Evolutionary conservation across 2,113 vertebrate species (phyloP), one percentile per base, ranked within the genome.

Genomic region (Verasper variegatus): DNA sequence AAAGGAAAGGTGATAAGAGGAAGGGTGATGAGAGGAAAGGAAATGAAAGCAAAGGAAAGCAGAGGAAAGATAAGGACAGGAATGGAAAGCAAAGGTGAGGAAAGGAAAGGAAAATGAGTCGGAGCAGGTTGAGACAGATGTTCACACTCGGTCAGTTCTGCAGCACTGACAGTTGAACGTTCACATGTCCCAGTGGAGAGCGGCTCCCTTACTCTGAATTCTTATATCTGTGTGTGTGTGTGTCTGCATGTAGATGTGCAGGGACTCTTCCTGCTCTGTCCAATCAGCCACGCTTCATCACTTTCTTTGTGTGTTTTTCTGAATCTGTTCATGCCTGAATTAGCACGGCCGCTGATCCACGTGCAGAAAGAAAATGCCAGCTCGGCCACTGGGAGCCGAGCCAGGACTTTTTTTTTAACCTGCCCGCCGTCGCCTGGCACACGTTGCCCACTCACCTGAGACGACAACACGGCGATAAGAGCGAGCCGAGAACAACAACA

Each of bases 231-330:
- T 72, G 47, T 74, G 23, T 71, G 47, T 61, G 24, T 12, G 12
- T 55, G 52, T 52, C 5, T 18, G 26, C 0, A 2, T 67, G 77
- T 56, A 20, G 42, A 47, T 63, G 72, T 59, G 26, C 18, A 3
- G 64, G 23, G 61, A 70, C 63, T 40, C 49, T 52, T 54, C n/a
- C 71, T 73, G 64, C 64, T 52, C 78, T 73, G 81, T 78, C 66
- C 80, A 80, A 80, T 86, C 79, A 71, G 76, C 71, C 60, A 62
- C 0, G 76, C 83, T 86, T 80, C 83, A 88, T 84, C 80, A 81
- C 40, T 61, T 76, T 40, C 79, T 82, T 78, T 86, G 67, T 82
- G 78, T 76, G 72, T 66, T 31, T 80, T 71, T 71, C 74, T 71
- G 69, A 55, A 68, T 83, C 20, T 27, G 71, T 83, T 75, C 67